A percentile compares a stretch with the other conserved stretches of the same genome.
Conservation (phyloP, 2,888 invertebrate genomes). For the Stratiomys singularior region DNA sequence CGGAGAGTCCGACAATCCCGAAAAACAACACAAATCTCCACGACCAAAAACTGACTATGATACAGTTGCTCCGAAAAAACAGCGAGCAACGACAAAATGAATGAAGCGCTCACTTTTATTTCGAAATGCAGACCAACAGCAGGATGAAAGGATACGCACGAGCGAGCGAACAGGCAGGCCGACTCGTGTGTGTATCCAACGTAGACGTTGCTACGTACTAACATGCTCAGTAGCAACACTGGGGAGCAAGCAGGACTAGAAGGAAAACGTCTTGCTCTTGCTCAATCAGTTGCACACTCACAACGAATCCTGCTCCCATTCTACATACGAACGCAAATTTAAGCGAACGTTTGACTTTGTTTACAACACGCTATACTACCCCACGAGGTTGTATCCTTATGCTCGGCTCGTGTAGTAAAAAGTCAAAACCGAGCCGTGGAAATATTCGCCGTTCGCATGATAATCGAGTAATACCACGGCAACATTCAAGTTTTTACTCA, state of each 20-base stretch:
- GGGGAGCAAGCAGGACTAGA: not conserved
- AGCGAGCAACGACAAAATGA: not conserved
- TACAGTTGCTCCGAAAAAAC: conserved; percentile 2
- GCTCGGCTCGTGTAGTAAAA: not conserved
- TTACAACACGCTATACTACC: not conserved
- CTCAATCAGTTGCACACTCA: not conserved
- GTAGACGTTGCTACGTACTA: conserved; percentile 2
- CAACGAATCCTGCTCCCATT: not conserved
- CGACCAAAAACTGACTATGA: conserved; percentile 8
- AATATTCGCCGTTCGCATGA: too few relatives aligned
- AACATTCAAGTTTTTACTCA: too few relatives aligned
- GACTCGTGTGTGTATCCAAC: not conserved
- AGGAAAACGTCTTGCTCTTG: not conserved
- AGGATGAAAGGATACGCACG: not conserved
- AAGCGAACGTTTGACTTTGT: not conserved
- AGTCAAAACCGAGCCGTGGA: not conserved
- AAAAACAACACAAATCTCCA: conserved; percentile 23
- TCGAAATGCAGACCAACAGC: not conserved
- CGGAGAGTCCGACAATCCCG: conserved; percentile 1
- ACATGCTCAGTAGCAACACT: not conserved
- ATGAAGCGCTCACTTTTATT: not conserved
- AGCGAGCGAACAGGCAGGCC: not conserved
- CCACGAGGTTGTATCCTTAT: conserved; percentile 2
- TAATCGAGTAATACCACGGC: too few relatives aligned
- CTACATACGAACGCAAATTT: not conserved